phyloP scores from a whole-genome alignment of 2,797 vertebrate species.

The Buceros bicornis region DNA sequence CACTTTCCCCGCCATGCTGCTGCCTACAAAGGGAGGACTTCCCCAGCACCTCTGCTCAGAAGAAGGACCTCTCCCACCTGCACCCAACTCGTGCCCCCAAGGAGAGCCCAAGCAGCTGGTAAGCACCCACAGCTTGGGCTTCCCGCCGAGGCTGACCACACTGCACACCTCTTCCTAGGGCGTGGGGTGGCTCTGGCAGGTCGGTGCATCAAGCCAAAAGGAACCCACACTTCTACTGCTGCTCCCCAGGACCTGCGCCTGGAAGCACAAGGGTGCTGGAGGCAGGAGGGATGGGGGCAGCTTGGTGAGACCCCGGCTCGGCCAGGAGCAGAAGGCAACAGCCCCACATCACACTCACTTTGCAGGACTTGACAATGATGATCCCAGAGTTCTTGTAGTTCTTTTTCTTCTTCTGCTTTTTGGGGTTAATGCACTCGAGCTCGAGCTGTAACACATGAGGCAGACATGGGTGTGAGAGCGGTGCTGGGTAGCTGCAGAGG shows the following conservation, averaged over 20 bases:
- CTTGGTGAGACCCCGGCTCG: rapidly evolving
- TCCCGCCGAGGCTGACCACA: neutral
- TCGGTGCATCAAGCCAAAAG: neutral
- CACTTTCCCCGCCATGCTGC: neutral
- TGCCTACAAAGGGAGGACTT: neutral
- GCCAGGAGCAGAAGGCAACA: neutral
- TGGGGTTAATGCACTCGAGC: slow-evolving; percentile 98
- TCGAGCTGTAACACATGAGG: slow-evolving; percentile 84
- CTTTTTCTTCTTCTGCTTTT: slow-evolving; percentile 98
- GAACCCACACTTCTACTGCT: neutral
- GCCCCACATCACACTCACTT: slow-evolving; percentile 78
- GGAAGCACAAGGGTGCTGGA: neutral
- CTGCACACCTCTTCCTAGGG: neutral
- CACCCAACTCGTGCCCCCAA: neutral
- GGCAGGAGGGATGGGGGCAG: neutral
- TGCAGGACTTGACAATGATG: slow-evolving; percentile 93
- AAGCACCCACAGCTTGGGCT: neutral
- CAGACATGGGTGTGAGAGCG: neutral
- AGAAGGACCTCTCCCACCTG: neutral
- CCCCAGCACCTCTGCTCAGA: neutral
- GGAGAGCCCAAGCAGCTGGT: neutral
- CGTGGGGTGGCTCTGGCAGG: neutral
- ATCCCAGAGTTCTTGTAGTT: slow-evolving; percentile 96
- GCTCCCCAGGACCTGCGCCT: rapidly evolving
- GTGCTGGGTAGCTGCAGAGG: neutral